Evolutionary conservation across 2,888 invertebrate genomes (phyloP), one percentile per base, ranked within the genome.

Genomic region (Seladonia tumulorum): DNA sequence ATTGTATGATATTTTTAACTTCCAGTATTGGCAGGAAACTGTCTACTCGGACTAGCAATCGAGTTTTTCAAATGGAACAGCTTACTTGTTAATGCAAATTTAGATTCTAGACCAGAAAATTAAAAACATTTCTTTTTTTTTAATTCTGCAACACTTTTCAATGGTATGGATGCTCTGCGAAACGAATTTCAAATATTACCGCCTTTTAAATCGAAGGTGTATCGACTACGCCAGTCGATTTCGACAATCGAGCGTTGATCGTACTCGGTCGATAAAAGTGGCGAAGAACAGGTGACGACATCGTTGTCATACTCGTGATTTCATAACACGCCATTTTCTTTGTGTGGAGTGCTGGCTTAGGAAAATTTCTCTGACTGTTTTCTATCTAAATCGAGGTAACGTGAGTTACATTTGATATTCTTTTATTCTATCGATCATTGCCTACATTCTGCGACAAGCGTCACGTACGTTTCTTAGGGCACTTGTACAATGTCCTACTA

Each of bases 301-400:
- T 90, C 92, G 91, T 92, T 92, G 92, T 92, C 92, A 92, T 91
- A 91, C 90, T 92, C 91, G 92, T 92, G 92, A 92, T 92, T 92
- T 92, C 92, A 92, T 91, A 92, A 92, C 90, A 92, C 92, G 92
- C 92, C 92, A 92, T 92, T 92, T 92, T 92, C 92, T 92, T 92
- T 92, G 92, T 92, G 92, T 88, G 88, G 88, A 90, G 87, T 89
- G 89, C 86, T 88, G 82, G 82, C 85, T 80, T 86, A 90, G 88
- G 87, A 86, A 88, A 84, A 87, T 88, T 91, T 90, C 86, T 66
- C 83, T 53, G 72, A 83, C 80, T 90, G 81, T 91, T 90, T 90
- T 88, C 81, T 85, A 86, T 82, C 83, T 80, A 84, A 88, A 84
- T 87, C 82, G 76, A 90, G 92, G 92, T 92, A 92, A 91, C 76